Base-by-base conservation (phyloP, 2,113 vertebrate species). In the Amphiprion ocellaris region DNA sequence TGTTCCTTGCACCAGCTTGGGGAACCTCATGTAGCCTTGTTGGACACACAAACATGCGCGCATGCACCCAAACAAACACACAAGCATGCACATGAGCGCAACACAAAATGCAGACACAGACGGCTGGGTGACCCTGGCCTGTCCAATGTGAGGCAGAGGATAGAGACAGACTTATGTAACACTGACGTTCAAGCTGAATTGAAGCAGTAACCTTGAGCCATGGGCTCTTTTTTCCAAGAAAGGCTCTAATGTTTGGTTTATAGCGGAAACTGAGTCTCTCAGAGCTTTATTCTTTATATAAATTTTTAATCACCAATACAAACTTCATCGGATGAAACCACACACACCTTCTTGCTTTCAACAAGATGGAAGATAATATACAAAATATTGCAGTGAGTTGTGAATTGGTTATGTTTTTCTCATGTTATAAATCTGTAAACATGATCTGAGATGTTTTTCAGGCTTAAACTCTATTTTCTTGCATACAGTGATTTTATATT, bases 141-240 rank as follows among this genome's bases (percentile, higher is more conserved):
- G 70, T 77, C 64, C 52, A 50, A 70, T 50, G 66, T 58, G 59
- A 74, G 65, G 59, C 49, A 55, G 80, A 69, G 69, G 54, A 86
- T 39, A 63, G 69, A 69, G 71, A 26, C 53, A 75, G 62, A 56
- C 55, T 93, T 89, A 89, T 41, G 69, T 88, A 86, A 91, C 5
- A 23, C 12, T 54, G 28, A 79, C 50, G 53, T 72, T 76, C 53
- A 16, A 80, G 37, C 44, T 74, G 3, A 77, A 75, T n/a, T 66
- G 49, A 74, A 61, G 63, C 74, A 54, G 53, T 77, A 68, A 78
- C 75, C 81, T 59, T 69, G 28, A 77, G 49, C 75, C 75, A 52
- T n/a, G 44, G 59, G 55, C 55, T 77, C 39, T 55, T 72, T 72
- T 76, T 55, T 50, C 12, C 16, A 67, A 70, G 68, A 71, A 80